These are phyloP conservation scores for Empidonax alnorum DNA, from an alignment of 2,113 vertebrate species.

Conservation along the genomic window DNA sequence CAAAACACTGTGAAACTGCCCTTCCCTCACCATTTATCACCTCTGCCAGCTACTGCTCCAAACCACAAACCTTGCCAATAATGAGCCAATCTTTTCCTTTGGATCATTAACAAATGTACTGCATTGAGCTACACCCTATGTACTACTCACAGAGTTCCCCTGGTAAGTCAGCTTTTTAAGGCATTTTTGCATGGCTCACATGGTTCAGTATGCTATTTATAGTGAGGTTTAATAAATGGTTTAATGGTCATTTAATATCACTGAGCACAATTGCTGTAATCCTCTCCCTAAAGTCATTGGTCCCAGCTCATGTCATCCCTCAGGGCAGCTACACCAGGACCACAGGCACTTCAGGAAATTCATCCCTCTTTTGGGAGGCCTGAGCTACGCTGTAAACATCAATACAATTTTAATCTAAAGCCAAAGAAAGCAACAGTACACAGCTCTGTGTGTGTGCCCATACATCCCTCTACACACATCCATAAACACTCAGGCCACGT, in stretches of 20 bases:
- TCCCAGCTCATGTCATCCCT: background rate
- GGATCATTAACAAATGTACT: background rate
- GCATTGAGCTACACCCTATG: background rate
- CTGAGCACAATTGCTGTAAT: background rate
- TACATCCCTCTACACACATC: background rate
- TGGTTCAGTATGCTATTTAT: background rate
- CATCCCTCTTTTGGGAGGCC: background rate
- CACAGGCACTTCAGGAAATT: background rate
- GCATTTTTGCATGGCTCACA: background rate
- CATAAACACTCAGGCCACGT: accelerated
- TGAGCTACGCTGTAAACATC: background rate
- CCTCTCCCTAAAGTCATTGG: background rate
- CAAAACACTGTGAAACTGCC: background rate
- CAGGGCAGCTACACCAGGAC: background rate
- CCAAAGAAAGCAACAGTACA: background rate
- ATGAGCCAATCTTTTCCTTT: background rate
- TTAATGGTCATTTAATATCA: background rate
- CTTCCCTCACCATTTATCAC: background rate
- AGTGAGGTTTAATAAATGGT: background rate
- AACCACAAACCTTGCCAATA: background rate
- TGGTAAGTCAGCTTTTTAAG: background rate
- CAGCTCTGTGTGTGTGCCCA: accelerated
- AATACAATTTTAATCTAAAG: background rate
- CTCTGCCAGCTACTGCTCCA: background rate
- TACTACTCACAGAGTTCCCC: background rate